Percentiles rank a stretch among this genome's conserved stretches.
These are phyloP conservation scores for Tapirus terrestris DNA, from an alignment of 2,113 vertebrate genomes.

Conservation along the genomic window DNA sequence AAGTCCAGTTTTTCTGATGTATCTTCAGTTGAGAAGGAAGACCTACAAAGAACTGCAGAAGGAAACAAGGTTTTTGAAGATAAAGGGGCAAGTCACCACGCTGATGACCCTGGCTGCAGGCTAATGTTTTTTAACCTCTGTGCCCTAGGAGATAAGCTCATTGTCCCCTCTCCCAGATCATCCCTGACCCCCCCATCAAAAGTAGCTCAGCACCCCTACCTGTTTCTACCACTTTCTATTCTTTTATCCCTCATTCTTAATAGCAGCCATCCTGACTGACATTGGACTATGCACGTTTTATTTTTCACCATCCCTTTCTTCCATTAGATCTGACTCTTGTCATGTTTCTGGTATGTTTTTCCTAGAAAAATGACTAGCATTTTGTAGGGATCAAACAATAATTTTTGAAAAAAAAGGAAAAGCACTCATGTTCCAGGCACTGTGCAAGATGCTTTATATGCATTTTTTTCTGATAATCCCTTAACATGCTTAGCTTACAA, in stretches of 20 bases:
- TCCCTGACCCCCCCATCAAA: too few species aligned
- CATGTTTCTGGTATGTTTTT: background rate
- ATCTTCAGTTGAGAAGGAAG: background rate
- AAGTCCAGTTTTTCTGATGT: background rate
- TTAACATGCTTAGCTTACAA: background rate
- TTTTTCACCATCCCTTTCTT: background rate
- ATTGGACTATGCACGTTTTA: background rate
- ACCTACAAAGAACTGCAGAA: background rate
- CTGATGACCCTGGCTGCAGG: background rate
- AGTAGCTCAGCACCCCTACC: background rate
- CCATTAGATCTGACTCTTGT: background rate
- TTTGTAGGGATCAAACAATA: background rate
- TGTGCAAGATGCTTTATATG: background rate
- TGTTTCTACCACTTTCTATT: background rate
- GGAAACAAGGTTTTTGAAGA: background rate
- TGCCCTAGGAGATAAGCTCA: background rate
- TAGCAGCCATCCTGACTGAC: background rate
- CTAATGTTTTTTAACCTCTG: background rate
- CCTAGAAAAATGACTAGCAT: background rate
- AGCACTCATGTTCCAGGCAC: background rate
- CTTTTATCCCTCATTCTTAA: background rate
- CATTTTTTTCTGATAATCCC: background rate
- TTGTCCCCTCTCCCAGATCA: background rate
- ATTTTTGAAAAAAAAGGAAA: background rate
- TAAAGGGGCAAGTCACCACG: accelerated